Base-by-base conservation (phyloP, 2,888 invertebrate species). In the Anticlea derivata region DNA sequence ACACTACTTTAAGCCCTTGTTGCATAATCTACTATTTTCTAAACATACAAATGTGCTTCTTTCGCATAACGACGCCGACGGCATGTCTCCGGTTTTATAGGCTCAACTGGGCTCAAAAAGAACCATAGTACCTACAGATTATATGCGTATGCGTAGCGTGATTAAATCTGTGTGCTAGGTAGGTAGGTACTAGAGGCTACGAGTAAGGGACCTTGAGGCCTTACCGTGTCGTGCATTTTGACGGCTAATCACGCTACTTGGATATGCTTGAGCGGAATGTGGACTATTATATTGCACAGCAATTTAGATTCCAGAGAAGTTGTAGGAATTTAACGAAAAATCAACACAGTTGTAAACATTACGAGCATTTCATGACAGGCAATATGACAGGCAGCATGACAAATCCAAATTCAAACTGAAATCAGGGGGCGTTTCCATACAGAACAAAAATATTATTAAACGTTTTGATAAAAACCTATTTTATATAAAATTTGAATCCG, bases 181-280 rank as follows among this genome's bases (percentile, higher is more conserved):
- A n/a, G n/a, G n/a, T n/a, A n/a, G n/a, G n/a, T n/a, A n/a, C n/a
- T n/a, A n/a, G n/a, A n/a, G n/a, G n/a, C n/a, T n/a, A 10, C 11
- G 5, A 12, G 30, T 12, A 13, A 29, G 12, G 17, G 7, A 17
- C n/a, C 34, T 11, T 13, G 12, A 38, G 22, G 6, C 55, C 69
- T 73, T 65, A 86, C 85, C 72, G 78, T 83, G 50, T 86, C 85
- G 69, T 86, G 85, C 85, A 86, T 86, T 50, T 61, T 82, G 63
- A 57, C 37, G 43, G 50, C n/a, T 57, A 34, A 41, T 46, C 46
- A 7, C 5, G 7, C 41, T 7, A 7, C 41, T 12, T 29, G 5
- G 27, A 11, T 20, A 20, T 13, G 30, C 30, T 47, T 17, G 2
- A 29, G 38, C 7, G 26, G 47, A 51, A 57, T 53, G 44, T 30